phyloP scores from a whole-genome alignment of 2,888 invertebrate genomes.

The Teinopalpus imperialis region DNA sequence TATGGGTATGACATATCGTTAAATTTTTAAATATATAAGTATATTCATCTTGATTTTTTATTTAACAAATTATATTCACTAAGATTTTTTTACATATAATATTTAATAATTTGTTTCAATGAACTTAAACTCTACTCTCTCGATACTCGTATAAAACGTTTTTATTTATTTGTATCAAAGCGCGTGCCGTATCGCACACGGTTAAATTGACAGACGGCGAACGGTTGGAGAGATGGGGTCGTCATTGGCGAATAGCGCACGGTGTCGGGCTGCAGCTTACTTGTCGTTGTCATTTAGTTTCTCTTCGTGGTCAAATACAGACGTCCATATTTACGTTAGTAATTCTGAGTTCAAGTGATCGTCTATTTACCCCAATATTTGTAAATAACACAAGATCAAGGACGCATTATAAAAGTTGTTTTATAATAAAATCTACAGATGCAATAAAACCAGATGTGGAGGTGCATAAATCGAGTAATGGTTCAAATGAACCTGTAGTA shows the following conservation, averaged over 20 bases:
- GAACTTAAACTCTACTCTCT: too few species aligned
- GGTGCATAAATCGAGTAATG: conserved; percentile 68
- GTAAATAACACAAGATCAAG: conserved; percentile 35
- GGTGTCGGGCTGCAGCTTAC: conserved; percentile 32
- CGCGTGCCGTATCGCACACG: conserved; percentile 55
- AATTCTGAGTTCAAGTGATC: conserved; percentile 21
- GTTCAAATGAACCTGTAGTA: conserved; percentile 65
- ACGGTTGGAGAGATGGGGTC: conserved; percentile 52
- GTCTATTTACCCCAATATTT: conserved; percentile 34
- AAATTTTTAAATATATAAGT: too few species aligned
- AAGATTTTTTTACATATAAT: too few species aligned
- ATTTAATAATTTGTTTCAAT: too few species aligned
- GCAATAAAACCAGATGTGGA: conserved; percentile 68
- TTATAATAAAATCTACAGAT: conserved; percentile 76
- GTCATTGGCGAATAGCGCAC: conserved; percentile 36
- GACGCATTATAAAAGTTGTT: conserved; percentile 56
- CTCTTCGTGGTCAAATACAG: conserved; percentile 44
- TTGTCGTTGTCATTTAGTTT: conserved; percentile 36
- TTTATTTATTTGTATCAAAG: too few species aligned
- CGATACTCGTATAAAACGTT: too few species aligned
- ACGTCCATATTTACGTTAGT: conserved; percentile 38
- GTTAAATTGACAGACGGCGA: conserved; percentile 64
- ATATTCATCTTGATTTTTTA: too few species aligned
- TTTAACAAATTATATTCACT: too few species aligned
- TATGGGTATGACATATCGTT: too few species aligned